A percentile compares a stretch with the other conserved stretches of the same genome.
These are phyloP conservation scores for Phanerotoma sp. DNA, from an alignment of 2,888 invertebrate genomes.

Conservation along the genomic window DNA sequence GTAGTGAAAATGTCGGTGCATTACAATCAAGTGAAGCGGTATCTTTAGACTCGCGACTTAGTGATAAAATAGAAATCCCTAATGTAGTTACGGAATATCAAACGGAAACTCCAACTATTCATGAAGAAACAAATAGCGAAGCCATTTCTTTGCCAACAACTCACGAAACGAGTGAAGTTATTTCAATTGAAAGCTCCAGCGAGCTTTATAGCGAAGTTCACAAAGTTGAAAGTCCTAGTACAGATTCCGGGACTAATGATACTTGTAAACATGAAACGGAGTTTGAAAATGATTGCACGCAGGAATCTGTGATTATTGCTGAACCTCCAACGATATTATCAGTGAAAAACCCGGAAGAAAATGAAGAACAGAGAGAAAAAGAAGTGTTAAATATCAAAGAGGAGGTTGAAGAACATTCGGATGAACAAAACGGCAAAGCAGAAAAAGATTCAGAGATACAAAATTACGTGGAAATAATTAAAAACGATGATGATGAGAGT, in stretches of 20 bases:
- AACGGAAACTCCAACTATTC: slow-evolving; percentile 49
- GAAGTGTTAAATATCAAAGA: slow-evolving; percentile 20
- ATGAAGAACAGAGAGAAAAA: slow-evolving; percentile 27
- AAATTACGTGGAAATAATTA: slow-evolving; percentile 22
- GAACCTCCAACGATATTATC: neutral
- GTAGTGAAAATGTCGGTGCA: slow-evolving; percentile 52
- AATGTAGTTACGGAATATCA: slow-evolving; percentile 41
- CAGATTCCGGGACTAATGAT: slow-evolving; percentile 38
- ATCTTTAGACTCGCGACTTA: slow-evolving; percentile 61
- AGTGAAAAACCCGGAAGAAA: slow-evolving; percentile 17
- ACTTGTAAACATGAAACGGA: slow-evolving; percentile 29
- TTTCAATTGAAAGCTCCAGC: slow-evolving; percentile 61
- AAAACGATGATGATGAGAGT: neutral
- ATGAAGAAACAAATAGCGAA: slow-evolving; percentile 49
- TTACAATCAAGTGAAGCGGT: slow-evolving; percentile 58
- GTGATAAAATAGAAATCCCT: slow-evolving; percentile 53
- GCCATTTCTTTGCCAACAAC: slow-evolving; percentile 46
- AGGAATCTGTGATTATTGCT: slow-evolving; percentile 12
- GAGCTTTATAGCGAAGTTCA: slow-evolving; percentile 67
- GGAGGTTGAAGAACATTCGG: slow-evolving; percentile 12
- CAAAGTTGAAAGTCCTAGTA: slow-evolving; percentile 59
- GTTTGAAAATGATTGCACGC: slow-evolving; percentile 13
- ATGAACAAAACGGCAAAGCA: slow-evolving; percentile 11
- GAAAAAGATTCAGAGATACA: slow-evolving; percentile 12
- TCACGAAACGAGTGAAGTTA: slow-evolving; percentile 58